Percentiles rank a stretch among this genome's conserved stretches.
These are phyloP conservation scores for Otolemur crassicaudatus DNA, from an alignment of 2,797 vertebrate species.

Conservation along the genomic window DNA sequence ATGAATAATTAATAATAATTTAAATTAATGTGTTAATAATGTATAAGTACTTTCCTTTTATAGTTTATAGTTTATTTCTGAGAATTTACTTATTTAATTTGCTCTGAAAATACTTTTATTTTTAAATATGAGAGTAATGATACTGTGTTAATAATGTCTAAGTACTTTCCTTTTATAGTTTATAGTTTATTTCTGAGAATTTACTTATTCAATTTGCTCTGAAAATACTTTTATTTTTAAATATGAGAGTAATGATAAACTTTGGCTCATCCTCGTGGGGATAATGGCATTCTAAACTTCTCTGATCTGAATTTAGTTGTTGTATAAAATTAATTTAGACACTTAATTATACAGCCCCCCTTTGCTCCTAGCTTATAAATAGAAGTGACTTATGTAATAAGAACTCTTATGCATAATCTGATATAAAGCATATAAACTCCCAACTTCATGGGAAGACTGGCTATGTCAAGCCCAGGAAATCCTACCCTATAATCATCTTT, in stretches of 20 bases:
- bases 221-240: neutral
- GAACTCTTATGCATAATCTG: neutral
- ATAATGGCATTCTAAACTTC: constrained; percentile 52
- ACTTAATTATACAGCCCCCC: constrained; percentile 8
- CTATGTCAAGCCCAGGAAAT: constrained; percentile 46
- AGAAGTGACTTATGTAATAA: constrained; percentile 7
- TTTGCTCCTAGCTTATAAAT: constrained; percentile 21
- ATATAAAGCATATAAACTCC: neutral
- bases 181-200: constrained; percentile 28
- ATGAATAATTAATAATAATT: neutral
- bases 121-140: neutral
- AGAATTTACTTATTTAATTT: constrained; percentile 47
- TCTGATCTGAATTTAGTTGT: neutral
- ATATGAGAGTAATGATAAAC: constrained; percentile 16
- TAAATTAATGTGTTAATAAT: neutral
- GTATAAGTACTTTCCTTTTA: neutral
- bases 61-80: constrained; percentile 34
- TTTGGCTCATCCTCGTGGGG: neutral
- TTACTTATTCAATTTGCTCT: constrained; percentile 27
- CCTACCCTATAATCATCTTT: neutral
- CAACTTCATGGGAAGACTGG: neutral
- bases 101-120: neutral
- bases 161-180: neutral
- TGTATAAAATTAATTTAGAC: neutral
- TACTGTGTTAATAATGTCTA: neutral